Evolutionary conservation across 2,888 invertebrate species (phyloP).

Genomic region (Aporophyla nigra): DNA sequence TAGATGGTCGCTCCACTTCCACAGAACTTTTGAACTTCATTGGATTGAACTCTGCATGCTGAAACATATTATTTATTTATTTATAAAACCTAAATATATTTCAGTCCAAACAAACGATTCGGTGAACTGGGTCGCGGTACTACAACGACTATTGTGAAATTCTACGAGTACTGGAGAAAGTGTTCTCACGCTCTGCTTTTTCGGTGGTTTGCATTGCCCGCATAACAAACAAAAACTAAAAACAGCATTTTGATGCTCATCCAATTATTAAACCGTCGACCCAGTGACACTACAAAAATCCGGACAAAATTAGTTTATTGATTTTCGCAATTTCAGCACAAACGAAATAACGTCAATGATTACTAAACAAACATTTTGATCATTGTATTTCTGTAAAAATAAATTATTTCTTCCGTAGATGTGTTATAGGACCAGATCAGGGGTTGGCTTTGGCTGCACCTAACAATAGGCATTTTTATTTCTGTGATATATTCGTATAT

Average conservation of each 20-base stretch:
- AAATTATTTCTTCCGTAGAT: not conserved
- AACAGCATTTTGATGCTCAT: constrained; percentile 30
- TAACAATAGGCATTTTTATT: not conserved
- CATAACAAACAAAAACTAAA: constrained; percentile 52
- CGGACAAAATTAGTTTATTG: constrained; percentile 18
- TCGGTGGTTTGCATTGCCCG: constrained; percentile 47
- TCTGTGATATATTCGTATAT: too few species aligned
- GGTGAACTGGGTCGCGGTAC: constrained; percentile 46
- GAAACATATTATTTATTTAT: constrained; percentile 69
- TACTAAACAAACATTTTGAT: not conserved
- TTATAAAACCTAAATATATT: constrained; percentile 3
- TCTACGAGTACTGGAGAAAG: constrained; percentile 68
- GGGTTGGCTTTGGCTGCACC: not conserved
- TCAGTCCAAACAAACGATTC: constrained; percentile 28
- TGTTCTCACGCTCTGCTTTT: constrained; percentile 77
- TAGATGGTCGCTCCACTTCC: constrained; percentile 98
- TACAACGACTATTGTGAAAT: constrained; percentile 58
- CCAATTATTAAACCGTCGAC: constrained; percentile 41
- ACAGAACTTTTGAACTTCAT: constrained; percentile 95
- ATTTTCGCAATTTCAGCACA: constrained; percentile 10
- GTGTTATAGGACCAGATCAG: too few species aligned
- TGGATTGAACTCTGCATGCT: constrained; percentile 94
- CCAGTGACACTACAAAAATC: constrained; percentile 44
- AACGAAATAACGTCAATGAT: constrained; percentile 9
- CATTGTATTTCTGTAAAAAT: not conserved